Evolutionary conservation across 2,113 vertebrate species (phyloP), one percentile per base, ranked within the genome.

Genomic region (Leiothrix lutea): DNA sequence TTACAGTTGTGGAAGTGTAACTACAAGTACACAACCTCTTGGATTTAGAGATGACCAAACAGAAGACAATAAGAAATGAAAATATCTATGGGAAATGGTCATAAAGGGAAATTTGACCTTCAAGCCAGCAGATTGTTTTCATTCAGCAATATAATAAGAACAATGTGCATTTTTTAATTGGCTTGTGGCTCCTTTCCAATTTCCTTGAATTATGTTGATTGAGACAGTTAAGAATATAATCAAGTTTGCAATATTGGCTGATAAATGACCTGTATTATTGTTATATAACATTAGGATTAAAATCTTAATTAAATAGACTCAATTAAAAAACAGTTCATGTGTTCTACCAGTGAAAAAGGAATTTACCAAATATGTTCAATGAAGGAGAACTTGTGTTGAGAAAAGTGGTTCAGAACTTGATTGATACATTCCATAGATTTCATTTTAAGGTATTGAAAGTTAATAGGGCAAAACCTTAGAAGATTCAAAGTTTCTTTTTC

Each of bases 261-360:
- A 93, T 88, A 70, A 93, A 78, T 72, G 1, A 40, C 45, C 45
- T 90, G 15, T 36, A 61, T 42, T 90, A 69, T 73, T 64, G 86
- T 65, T 58, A 90, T 45, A 61, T 57, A 96, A 83, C 4, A 29
- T 66, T 78, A 58, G 65, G 23, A 94, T 36, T 57, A 69, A 89
- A 92, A 73, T 90, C 36, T 89, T 95, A 92, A 96, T 97, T 88
- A 94, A 92, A 88, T 24, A 60, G 58, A 54, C 15, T 61, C 11
- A 74, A 70, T 75, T 94, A 80, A 92, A 93, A 56, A 74, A 35
- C 14, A 78, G 25, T 50, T 87, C 1, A 0, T 74, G 14, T 73
- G 26, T 67, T 80, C 33, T 10, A 73, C 29, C 44, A 56, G 24
- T 45, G 47, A 80, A 90, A 88, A 81, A 82, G 2, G 3, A 70